Evolutionary conservation across 2,797 vertebrate genomes (phyloP), one percentile per base, ranked within the genome.

Genomic region (Limosa lapponica): DNA sequence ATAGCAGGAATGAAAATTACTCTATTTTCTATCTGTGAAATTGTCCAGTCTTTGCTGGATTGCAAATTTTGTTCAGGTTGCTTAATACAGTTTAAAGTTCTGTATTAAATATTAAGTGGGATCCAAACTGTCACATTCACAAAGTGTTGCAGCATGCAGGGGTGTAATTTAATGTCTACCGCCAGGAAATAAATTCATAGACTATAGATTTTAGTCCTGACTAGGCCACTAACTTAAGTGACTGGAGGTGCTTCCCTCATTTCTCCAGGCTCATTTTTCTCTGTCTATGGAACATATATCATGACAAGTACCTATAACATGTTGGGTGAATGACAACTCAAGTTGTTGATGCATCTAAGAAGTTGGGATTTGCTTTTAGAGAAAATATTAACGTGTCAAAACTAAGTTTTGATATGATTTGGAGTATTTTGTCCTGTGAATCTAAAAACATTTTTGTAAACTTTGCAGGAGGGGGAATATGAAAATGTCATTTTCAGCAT

Each of bases 101-200:
- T 66, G 2, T 66, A 79, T 91, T 94, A 94, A 96, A 86, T 87
- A 92, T 82, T 57, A 87, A 74, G 30, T 4, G 2, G 59, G 79
- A 88, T 83, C 46, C 77, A 66, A 55, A 28, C n/a, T 86, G 80
- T 91, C 92, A 66, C 55, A 39, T 78, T 91, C 79, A 75, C 0
- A 0, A 91, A 86, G 73, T 59, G 57, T 88, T 91, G 58, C 81
- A 54, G 41, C 36, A 18, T 34, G 52, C 46, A 36, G 52, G 52
- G 36, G 19, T 69, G 86, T 96, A 91, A 93, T 94, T 91, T 89
- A 94, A 43, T 67, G 62, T 54, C 85, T 94, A 3, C 82, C 73
- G 80, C 44, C 58, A 89, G 90, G 52, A 87, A 87, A 65, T 91
- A 95, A 91, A 91, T 51, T 55, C 74, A 52, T 3, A 61, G 52